These are phyloP conservation scores for Ciconia nigra DNA, from an alignment of 2,797 vertebrate species.

Conservation along the genomic window DNA sequence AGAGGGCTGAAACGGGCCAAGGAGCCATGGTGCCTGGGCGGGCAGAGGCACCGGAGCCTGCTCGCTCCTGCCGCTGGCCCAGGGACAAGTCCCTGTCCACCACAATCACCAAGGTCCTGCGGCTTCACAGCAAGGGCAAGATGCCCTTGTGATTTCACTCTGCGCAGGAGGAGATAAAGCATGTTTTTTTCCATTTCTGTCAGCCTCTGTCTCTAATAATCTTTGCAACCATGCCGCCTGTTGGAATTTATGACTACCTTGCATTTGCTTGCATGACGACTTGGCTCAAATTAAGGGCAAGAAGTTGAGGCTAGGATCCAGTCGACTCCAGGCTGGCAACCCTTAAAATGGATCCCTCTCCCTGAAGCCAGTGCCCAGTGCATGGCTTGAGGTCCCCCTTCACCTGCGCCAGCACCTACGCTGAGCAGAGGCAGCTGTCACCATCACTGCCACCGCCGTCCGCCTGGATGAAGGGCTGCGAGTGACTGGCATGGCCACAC, in stretches of 20 bases:
- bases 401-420: background rate
- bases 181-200: background rate
- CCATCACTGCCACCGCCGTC: background rate
- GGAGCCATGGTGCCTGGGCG: background rate
- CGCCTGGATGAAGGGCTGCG: fast-evolving
- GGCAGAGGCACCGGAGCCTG: fast-evolving
- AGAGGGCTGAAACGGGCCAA: background rate
- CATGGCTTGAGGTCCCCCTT: background rate
- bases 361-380: background rate
- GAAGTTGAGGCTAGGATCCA: background rate
- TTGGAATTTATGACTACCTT: background rate
- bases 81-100: fast-evolving
- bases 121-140: background rate
- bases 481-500: fast-evolving
- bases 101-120: background rate
- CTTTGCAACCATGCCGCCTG: background rate
- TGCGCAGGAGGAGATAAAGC: background rate
- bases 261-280: background rate
- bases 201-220: background rate
- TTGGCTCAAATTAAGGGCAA: background rate
- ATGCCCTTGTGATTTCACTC: background rate
- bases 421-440: background rate
- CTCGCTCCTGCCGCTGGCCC: background rate
- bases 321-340: background rate
- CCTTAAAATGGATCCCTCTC: background rate